Conservation (phyloP, 2,888 invertebrate genomes). For the Drosophila cracens region DNA sequence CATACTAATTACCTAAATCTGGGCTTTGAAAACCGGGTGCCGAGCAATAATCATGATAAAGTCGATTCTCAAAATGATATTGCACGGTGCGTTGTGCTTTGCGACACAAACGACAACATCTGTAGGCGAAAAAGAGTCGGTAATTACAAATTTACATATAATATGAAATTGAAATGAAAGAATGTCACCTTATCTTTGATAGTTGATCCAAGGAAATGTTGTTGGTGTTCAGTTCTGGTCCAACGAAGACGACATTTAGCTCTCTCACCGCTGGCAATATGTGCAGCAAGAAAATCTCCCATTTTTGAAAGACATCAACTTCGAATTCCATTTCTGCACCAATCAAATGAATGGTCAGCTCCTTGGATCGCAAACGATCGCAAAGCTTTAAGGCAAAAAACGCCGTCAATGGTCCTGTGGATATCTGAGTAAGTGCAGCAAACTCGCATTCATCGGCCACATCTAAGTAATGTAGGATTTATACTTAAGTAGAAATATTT, state of each 20-base stretch:
- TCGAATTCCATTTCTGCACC: conserved; percentile 91
- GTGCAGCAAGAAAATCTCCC: conserved; percentile 90
- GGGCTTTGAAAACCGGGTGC: conserved; percentile 85
- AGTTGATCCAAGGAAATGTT: conserved; percentile 87
- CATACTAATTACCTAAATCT: conserved; percentile 86
- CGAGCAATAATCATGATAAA: conserved; percentile 86
- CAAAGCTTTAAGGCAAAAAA: conserved; percentile 86
- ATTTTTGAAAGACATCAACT: conserved; percentile 88
- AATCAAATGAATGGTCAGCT: conserved; percentile 82
- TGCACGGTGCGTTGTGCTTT: conserved; percentile 85
- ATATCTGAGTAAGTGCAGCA: conserved; percentile 88
- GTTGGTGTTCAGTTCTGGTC: conserved; percentile 88
- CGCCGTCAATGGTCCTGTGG: conserved; percentile 88
- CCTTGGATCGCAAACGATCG: conserved; percentile 66
- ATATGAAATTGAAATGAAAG: neutral
- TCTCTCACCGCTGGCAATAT: conserved; percentile 86
- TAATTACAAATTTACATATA: neutral
- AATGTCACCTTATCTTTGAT: conserved; percentile 86
- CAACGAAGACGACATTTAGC: conserved; percentile 88
- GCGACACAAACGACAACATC: conserved; percentile 86
- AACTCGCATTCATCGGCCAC: conserved; percentile 87
- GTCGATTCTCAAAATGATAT: conserved; percentile 85
- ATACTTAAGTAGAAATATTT: neutral
- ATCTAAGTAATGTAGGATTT: conserved; percentile 43
- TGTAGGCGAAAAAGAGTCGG: conserved; percentile 58